These are phyloP conservation scores for Maccullochella peelii DNA, from an alignment of 2,113 vertebrate genomes.

Conservation along the genomic window DNA sequence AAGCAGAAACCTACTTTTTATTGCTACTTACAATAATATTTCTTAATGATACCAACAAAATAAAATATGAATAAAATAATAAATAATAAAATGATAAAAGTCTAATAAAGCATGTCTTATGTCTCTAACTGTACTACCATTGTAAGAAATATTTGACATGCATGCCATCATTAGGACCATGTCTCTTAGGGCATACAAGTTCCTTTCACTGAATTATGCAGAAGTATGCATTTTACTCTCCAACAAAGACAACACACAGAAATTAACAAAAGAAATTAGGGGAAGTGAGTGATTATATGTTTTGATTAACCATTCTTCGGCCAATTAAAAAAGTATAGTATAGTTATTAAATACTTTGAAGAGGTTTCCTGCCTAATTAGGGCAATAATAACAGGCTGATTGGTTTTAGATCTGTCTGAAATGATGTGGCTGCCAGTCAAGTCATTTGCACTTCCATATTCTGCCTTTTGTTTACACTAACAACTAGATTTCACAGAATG, in stretches of 20 bases:
- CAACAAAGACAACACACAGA: not conserved
- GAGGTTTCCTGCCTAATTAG: not conserved
- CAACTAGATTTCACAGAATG: not conserved
- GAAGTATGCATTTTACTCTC: not conserved
- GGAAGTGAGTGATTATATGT: not conserved
- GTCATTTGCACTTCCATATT: conserved; percentile 14
- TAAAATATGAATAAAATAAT: too few species aligned
- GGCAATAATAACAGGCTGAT: not conserved
- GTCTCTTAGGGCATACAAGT: not conserved
- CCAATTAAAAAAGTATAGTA: conserved; percentile 6
- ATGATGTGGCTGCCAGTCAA: not conserved
- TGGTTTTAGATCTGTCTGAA: not conserved
- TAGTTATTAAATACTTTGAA: not conserved
- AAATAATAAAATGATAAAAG: not conserved
- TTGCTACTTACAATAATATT: not conserved
- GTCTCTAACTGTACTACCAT: not conserved
- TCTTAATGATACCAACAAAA: not conserved
- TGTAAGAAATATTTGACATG: not conserved
- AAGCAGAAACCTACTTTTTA: not conserved
- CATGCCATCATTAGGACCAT: not conserved
- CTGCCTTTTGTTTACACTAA: not conserved
- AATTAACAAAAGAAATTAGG: not conserved
- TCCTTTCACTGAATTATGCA: not conserved
- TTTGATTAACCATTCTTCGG: not conserved
- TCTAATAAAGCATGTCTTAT: too few species aligned